Base-by-base conservation (phyloP, 2,797 vertebrate species). In the Mormyrus proboscirostris region DNA sequence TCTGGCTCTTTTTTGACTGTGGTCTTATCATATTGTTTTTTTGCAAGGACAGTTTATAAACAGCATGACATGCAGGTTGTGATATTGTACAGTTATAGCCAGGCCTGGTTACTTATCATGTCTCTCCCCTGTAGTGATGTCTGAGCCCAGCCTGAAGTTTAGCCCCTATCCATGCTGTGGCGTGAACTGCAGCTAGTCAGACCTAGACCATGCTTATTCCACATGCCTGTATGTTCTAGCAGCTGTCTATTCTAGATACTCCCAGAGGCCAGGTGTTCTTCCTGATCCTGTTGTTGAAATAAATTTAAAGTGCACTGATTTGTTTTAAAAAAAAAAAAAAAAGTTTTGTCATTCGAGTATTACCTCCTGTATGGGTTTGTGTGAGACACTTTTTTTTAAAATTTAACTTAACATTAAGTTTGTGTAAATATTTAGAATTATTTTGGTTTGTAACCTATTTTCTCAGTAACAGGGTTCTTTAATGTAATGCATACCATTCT, bases 11-110 rank as follows among this genome's bases (percentile, higher is more conserved):
- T 90, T 25, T 79, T 73, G 29, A 4, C 47, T 19, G 41, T 16
- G 76, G 38, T 82, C 41, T 47, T 82, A n/a, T 82, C 76, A 47
- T 82, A 41, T 82, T 41, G 33, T 41, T 55, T 25, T 29, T 50
- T 76, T 65, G 47, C 89, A 83, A 38, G 73, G 88, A 89, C 84
- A 92, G 90, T 92, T 93, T 92, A 91, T 93, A 93, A 95, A 93
- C 90, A 90, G 92, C 94, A 94, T 89, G 85, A 90, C 93, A 94
- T 94, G 88, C 91, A 92, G 10, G 22, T 85, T 57, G 90, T 92
- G 62, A 89, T 51, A 38, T 49, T 53, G 14, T 87, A 16, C 86
- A 41, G 73, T 82, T 73, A 38, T 29, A 33, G 2, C 29, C 19
- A 47, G 25, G 69, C 38, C 47, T 49, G n/a, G 55, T 51, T 14